Base-by-base conservation (phyloP, 2,888 invertebrate genomes). In the Scaptomyza flava region DNA sequence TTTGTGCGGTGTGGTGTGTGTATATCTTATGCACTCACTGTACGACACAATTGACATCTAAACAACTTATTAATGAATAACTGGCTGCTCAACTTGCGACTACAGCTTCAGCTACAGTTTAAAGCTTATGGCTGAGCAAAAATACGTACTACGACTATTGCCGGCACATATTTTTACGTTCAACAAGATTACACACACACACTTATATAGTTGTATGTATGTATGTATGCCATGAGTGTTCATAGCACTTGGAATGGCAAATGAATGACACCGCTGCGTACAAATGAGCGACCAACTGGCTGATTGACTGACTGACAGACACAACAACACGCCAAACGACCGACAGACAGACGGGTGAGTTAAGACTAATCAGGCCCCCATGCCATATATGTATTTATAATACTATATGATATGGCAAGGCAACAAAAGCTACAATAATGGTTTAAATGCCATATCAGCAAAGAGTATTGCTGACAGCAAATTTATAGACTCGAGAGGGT, bases 361-460 rank as follows among this genome's bases (percentile, higher is more conserved):
- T 88, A 83, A 82, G 84, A 89, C 87, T 82, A 87, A 82, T 82
- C 82, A 87, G 77, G 77, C 83, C 81, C 85, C 81, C 87, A 73
- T 54, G 52, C 83, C 80, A 74, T 81, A 75, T 78, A 23, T 64
- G 68, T 79, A 82, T 71, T 82, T 66, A 65, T 71, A 76, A 65
- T 75, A 64, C 72, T 57, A 59, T 59, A 59, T 75, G 60, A 69
- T 75, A 75, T 74, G 59, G 75, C 63, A 57, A 79, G 58, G 69
- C 73, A 78, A 72, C 73, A 72, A 79, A 72, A 78, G 61, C 68
- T 62, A 77, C 66, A 64, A 86, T 69, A 86, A 73, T 85, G 80
- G 68, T 78, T 89, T 85, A 85, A 83, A 89, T 87, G 88, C 83
- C 83, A 82, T 89, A 84, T 84, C 88, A 83, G 88, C 85, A 75